Conservation (phyloP, 2,797 vertebrate genomes). For the Pteronotus mesoamericanus region DNA sequence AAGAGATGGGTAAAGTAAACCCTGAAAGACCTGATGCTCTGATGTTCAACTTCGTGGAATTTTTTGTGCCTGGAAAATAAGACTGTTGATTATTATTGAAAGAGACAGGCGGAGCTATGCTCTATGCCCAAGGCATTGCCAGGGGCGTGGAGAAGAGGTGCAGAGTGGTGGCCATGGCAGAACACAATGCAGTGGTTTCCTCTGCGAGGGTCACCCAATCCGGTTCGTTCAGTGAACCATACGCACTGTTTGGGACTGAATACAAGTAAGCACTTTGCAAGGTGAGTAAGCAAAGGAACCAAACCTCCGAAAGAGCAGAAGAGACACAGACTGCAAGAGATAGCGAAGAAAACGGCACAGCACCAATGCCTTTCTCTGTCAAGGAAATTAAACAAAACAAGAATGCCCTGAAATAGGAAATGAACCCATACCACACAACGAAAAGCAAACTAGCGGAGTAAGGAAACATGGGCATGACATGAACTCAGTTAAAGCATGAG, state of each 20-base stretch:
- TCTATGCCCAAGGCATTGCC: neutral
- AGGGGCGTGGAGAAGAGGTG: neutral
- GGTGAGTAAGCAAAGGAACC: neutral
- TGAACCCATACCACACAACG: neutral
- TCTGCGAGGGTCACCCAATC: neutral
- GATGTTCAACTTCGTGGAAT: neutral
- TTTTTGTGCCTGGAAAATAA: neutral
- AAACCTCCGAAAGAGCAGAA: neutral
- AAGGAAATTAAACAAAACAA: neutral
- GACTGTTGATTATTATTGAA: neutral
- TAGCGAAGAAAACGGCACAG: neutral
- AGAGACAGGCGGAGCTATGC: neutral
- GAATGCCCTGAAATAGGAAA: neutral
- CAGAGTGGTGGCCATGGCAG: fast-evolving
- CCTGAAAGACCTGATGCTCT: neutral
- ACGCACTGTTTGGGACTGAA: neutral
- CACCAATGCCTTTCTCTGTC: neutral
- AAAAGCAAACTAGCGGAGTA: neutral
- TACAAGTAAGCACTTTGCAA: neutral
- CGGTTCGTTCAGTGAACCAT: neutral
- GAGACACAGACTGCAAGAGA: neutral
- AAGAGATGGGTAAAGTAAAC: neutral
- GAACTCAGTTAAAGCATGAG: neutral
- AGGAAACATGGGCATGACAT: neutral
- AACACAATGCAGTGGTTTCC: neutral